phyloP scores from a whole-genome alignment of 2,797 vertebrate species.

The Tangara arthus region DNA sequence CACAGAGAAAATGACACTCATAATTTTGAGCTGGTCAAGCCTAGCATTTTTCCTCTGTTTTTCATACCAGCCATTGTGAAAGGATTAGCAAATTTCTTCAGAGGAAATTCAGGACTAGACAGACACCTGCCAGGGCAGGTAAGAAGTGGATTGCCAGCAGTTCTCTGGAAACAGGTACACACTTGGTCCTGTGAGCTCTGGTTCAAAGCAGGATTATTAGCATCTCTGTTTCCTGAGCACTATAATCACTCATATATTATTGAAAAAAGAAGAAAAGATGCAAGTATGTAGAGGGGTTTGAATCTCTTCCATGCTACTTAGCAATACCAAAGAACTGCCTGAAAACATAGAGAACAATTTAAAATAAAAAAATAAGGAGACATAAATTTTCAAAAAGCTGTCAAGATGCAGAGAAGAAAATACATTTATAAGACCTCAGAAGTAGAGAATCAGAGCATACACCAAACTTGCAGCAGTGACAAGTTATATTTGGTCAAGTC shows the following conservation, averaged over 20 bases:
- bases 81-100: background rate
- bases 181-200: background rate
- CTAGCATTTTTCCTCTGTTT: background rate
- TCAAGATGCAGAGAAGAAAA: background rate
- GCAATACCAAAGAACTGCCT: background rate
- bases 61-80: background rate
- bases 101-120: background rate
- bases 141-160: background rate
- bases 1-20: background rate
- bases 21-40: background rate
- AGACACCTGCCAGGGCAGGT: background rate
- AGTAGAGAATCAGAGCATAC: background rate
- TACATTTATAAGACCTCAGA: background rate
- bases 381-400: background rate
- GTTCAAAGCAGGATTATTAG: background rate
- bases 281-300: background rate
- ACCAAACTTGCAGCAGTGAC: background rate
- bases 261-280: background rate
- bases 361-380: background rate
- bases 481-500: background rate
- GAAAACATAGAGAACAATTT: background rate
- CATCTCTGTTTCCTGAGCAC: background rate
- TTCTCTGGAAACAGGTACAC: background rate
- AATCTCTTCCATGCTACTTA: background rate
- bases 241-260: background rate